Base-by-base conservation (phyloP, 2,797 vertebrate species). In the Poecilia picta region DNA sequence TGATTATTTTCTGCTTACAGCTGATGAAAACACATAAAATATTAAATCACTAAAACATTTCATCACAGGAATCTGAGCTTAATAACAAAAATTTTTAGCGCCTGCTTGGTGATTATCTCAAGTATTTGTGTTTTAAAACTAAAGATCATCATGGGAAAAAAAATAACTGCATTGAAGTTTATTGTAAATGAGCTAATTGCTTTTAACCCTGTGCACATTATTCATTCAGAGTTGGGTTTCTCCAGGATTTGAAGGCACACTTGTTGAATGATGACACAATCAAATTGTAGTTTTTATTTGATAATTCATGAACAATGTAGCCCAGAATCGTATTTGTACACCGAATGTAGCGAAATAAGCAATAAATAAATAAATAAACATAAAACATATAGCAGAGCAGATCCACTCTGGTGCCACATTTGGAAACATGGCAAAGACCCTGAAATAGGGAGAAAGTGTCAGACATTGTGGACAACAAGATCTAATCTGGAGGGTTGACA, bases 401-500 rank as follows among this genome's bases (percentile, higher is more conserved):
- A 8, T 33, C 33, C 1, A 39, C 64, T 41, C 5, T 15, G n/a
- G 25, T 28, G 0, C 5, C 25, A 71, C 12, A 43, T 45, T 43
- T 43, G 66, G 62, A 66, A 68, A 41, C 64, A 68, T 39, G 18
- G 15, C 64, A 39, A 39, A 66, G 36, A 70, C 83, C 73, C 47
- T 80, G 55, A 87, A 75, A 82, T 23, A n/a, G 39, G 45, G 33
- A 0, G 59, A 77, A 76, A 73, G 11, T 31, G 13, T 41, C 16
- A 72, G 74, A 72, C 80, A 68, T 84, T 74, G 31, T 16, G 0
- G 75, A 85, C 80, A 83, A 75, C 80, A 51, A 76, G 72, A 81
- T 82, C 33, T 79, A 83, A 89, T 88, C 82, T 73, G 16, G 51
- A 43, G 49, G 10, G 82, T 53, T 76, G 88, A 89, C 87, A 89